A percentile compares a stretch with the other conserved stretches of the same genome.
Evolutionary conservation across 2,888 invertebrate genomes (phyloP).

Genomic region (Phortica okadai): DNA sequence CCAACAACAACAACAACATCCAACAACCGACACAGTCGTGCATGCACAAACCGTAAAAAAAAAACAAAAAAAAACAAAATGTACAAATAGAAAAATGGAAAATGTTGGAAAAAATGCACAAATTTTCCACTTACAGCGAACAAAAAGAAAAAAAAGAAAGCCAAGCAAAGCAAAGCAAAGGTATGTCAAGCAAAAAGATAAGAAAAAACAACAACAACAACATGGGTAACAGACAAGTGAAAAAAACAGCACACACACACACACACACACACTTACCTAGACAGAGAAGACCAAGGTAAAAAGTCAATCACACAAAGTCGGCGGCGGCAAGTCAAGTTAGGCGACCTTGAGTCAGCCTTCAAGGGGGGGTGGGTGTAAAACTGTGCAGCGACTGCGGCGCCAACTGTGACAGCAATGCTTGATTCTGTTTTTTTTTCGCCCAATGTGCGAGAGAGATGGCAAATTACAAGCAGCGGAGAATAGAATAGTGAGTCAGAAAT

Average conservation of each 20-base stretch:
- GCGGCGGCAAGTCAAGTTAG: not conserved
- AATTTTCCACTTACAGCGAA: not conserved
- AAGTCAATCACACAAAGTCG: not conserved
- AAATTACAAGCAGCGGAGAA: not conserved
- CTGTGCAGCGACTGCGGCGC: not conserved
- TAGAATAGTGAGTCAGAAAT: not conserved
- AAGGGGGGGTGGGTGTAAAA: not conserved
- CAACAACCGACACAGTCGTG: slow-evolving; percentile 9
- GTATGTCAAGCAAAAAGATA: not conserved
- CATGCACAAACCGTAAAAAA: not conserved
- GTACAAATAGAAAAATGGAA: not conserved
- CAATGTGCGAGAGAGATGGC: not conserved
- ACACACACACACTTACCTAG: not conserved
- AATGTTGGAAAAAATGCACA: not conserved
- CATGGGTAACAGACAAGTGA: not conserved
- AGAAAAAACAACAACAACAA: not conserved
- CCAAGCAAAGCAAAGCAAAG: not conserved
- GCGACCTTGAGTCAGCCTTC: slow-evolving; percentile 12
- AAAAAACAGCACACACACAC: not conserved
- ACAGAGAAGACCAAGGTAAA: no score
- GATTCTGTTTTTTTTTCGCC: not conserved
- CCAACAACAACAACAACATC: slow-evolving; percentile 37
- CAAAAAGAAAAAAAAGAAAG: slow-evolving; percentile 6
- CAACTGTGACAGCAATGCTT: not conserved
- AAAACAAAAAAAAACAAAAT: not conserved